Evolutionary conservation across 1,140 invertebrate genomes (phyloP).

Genomic region (Lanistes nyassanus): DNA sequence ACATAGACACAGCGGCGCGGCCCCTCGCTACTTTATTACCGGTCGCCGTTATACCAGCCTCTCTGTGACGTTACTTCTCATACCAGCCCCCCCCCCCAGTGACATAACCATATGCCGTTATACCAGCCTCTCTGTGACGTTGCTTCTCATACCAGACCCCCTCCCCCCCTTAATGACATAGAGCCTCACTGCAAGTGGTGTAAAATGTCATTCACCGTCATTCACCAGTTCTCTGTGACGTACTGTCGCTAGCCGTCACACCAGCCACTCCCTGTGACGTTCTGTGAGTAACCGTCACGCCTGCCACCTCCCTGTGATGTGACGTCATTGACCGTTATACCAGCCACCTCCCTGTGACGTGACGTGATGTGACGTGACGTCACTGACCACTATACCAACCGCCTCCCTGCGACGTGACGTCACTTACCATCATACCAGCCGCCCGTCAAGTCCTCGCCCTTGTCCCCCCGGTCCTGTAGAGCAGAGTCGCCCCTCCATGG

Average conservation of each 20-base stretch:
- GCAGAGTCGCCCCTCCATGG: constrained; percentile 63
- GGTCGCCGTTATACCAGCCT: constrained; percentile 10
- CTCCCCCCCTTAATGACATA: constrained; percentile 9
- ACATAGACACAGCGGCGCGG: neutral
- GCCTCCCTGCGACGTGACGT: neutral
- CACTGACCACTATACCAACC: neutral
- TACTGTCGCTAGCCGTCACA: constrained; percentile 17
- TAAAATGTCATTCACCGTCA: constrained; percentile 4
- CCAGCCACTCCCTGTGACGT: neutral
- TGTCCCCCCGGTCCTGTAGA: constrained; percentile 58
- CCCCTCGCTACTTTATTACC: neutral
- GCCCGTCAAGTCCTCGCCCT: constrained; percentile 63
- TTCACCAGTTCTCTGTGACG: too few species aligned
- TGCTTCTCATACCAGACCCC: constrained; percentile 6
- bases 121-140: constrained; percentile 4
- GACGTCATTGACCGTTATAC: neutral
- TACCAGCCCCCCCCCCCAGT: neutral
- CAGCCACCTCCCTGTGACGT: neutral
- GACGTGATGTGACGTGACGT: neutral
- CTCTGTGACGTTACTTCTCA: neutral
- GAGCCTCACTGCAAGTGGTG: neutral
- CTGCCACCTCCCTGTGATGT: neutral
- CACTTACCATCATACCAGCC: constrained; percentile 66
- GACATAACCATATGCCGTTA: constrained; percentile 3
- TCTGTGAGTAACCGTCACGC: neutral